Evolutionary conservation across 2,888 invertebrate species (phyloP).

Genomic region (Byasa hedistus): DNA sequence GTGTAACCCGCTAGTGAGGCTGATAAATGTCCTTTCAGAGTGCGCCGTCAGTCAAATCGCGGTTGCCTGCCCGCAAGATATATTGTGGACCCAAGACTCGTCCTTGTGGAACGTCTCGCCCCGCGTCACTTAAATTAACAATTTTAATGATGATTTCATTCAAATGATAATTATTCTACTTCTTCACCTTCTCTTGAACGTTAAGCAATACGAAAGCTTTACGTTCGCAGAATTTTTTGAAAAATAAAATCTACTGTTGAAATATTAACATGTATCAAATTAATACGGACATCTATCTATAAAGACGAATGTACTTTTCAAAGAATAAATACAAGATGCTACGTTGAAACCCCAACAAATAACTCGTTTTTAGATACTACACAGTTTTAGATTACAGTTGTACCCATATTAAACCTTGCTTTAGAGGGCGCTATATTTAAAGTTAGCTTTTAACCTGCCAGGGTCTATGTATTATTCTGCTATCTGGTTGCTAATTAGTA

Average conservation of each 20-base stretch:
- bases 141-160: slow-evolving; percentile 41
- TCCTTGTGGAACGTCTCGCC: slow-evolving; percentile 65
- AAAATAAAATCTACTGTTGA: neutral
- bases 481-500: too few species aligned
- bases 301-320: too few species aligned
- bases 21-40: slow-evolving; percentile 79
- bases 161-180: slow-evolving; percentile 26
- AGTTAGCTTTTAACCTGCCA: too few species aligned
- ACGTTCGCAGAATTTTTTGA: neutral
- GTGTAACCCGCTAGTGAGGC: slow-evolving; percentile 77
- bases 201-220: neutral
- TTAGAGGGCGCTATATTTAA: too few species aligned
- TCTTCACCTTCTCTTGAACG: slow-evolving; percentile 10
- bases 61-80: slow-evolving; percentile 79
- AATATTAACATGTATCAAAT: neutral
- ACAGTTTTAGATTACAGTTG: too few species aligned
- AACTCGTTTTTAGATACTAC: too few species aligned
- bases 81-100: slow-evolving; percentile 74
- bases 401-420: too few species aligned
- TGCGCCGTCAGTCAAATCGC: slow-evolving; percentile 78
- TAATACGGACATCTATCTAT: neutral
- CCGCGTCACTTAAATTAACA: slow-evolving; percentile 69
- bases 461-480: too few species aligned
- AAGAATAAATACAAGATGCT: too few species aligned
- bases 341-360: too few species aligned